These are phyloP conservation scores for Syrista parreyssii DNA, from an alignment of 2,888 invertebrate genomes.

Conservation along the genomic window DNA sequence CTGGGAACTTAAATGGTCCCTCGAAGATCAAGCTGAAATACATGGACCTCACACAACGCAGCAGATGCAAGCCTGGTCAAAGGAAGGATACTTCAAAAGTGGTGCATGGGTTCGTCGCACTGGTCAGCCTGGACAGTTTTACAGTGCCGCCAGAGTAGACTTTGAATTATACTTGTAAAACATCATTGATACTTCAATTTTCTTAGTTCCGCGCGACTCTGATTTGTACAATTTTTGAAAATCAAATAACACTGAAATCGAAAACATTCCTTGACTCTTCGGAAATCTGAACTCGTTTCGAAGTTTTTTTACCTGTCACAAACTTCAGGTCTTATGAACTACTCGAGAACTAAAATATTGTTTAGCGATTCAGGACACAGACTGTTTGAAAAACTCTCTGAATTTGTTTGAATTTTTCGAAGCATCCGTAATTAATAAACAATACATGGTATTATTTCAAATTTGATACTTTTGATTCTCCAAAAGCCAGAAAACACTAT, in stretches of 20 bases:
- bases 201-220: not conserved
- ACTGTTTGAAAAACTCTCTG: not conserved
- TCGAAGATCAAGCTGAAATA: constrained; percentile 77
- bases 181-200: not conserved
- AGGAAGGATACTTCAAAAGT: constrained; percentile 85
- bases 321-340: not conserved
- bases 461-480: not conserved
- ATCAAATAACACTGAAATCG: not conserved
- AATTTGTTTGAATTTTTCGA: not conserved
- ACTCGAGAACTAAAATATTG: not conserved
- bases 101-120: constrained; percentile 89
- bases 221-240: not conserved
- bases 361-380: not conserved
- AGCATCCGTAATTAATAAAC: not conserved
- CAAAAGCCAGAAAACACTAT: not conserved
- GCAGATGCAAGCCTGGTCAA: constrained; percentile 92
- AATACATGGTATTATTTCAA: not conserved
- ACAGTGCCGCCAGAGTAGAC: constrained; percentile 89
- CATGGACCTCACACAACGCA: constrained; percentile 87
- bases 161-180: constrained; percentile 89
- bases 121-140: constrained; percentile 80
- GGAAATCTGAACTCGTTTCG: not conserved
- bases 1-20: constrained; percentile 95
- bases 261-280: not conserved
- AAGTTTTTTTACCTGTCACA: not conserved